Conservation (phyloP, 37 sponge, comb jelly and placozoan genomes). For the Bolinopsis microptera region DNA sequence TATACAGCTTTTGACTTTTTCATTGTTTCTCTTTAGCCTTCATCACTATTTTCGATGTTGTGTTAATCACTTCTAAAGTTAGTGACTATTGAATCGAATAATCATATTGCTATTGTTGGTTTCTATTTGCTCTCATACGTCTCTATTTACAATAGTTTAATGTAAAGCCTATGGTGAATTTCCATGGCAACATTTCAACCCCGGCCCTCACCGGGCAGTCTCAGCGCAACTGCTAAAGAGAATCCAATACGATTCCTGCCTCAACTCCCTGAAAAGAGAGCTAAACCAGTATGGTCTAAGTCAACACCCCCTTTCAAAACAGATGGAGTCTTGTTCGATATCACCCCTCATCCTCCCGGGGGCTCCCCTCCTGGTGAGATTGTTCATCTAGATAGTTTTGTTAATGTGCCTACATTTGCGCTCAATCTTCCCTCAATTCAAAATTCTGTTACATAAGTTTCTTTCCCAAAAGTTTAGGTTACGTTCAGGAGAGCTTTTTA, state of each 20-base stretch:
- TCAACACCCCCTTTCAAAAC: conserved; percentile 16
- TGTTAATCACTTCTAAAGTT: too few species aligned
- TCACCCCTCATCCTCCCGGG: conserved; percentile 54
- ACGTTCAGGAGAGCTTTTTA: too few species aligned
- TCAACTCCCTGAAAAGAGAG: conserved; percentile 57
- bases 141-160: background rate
- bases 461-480: too few species aligned
- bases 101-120: too few species aligned
- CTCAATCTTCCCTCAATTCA: too few species aligned
- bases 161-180: background rate
- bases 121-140: too few species aligned
- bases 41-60: too few species aligned
- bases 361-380: conserved; percentile 47
- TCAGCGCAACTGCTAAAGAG: conserved; percentile 44
- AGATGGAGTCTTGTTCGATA: conserved; percentile 40
- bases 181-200: conserved; percentile 5
- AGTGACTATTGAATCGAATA: too few species aligned
- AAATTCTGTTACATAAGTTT: too few species aligned
- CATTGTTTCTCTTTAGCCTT: too few species aligned
- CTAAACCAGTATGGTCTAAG: conserved; percentile 36
- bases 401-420: background rate
- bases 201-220: conserved; percentile 7
- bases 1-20: too few species aligned
- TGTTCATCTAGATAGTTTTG: background rate
- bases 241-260: conserved; percentile 27